phyloP scores from a whole-genome alignment of 2,888 invertebrate genomes.

The Agrotis exclamationis region DNA sequence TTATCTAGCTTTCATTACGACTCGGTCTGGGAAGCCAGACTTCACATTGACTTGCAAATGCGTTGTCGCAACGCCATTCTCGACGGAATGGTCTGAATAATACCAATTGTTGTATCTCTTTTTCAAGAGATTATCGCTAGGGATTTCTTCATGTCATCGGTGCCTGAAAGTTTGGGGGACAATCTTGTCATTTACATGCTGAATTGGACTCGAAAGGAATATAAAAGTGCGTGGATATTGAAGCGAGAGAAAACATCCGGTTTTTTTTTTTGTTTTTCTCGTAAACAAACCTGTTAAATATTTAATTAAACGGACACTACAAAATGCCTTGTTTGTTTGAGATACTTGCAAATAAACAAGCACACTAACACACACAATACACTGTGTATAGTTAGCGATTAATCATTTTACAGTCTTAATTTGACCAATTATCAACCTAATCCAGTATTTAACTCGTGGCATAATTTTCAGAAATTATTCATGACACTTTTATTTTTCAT shows the following conservation, averaged over 20 bases:
- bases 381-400: too few relatives aligned
- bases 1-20: slow-evolving; percentile 59
- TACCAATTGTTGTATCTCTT: slow-evolving; percentile 37
- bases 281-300: neutral
- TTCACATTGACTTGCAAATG: slow-evolving; percentile 67
- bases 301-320: neutral
- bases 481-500: neutral
- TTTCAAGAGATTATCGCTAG: slow-evolving; percentile 21
- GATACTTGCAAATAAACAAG: too few relatives aligned
- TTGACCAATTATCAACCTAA: neutral
- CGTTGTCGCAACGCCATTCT: slow-evolving; percentile 52
- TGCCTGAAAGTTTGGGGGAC: slow-evolving; percentile 29
- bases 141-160: slow-evolving; percentile 36
- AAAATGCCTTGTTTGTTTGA: neutral
- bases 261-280: neutral
- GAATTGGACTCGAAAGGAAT: slow-evolving; percentile 8
- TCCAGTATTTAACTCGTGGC: neutral
- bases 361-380: too few relatives aligned
- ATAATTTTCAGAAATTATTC: neutral
- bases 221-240: slow-evolving; percentile 16
- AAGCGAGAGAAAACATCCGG: slow-evolving; percentile 7
- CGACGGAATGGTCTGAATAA: slow-evolving; percentile 47
- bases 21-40: slow-evolving; percentile 31
- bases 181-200: slow-evolving; percentile 44
- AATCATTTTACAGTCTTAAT: too few relatives aligned